A percentile compares a stretch with the other conserved stretches of the same genome.
phyloP scores from a whole-genome alignment of 2,888 invertebrate species.

The Microctonus brassicae region DNA sequence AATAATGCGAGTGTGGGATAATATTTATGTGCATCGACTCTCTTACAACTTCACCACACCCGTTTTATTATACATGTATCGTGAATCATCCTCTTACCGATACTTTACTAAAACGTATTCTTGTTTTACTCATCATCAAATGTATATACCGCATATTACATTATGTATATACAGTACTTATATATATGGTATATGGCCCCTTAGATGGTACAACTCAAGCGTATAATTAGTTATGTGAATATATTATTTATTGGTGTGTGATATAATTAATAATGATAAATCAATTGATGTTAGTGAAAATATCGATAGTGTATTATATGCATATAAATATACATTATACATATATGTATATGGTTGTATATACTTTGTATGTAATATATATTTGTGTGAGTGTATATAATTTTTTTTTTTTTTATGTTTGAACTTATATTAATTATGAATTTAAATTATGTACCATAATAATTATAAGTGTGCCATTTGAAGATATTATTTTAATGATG shows the following conservation, averaged over 20 bases:
- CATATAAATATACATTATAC: too few relatives aligned
- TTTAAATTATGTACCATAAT: neutral
- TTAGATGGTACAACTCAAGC: neutral
- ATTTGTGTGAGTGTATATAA: conserved; percentile 44
- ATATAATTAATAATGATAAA: conserved; percentile 4
- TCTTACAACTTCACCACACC: conserved; percentile 5
- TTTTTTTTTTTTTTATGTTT: neutral
- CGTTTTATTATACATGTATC: conserved; percentile 8
- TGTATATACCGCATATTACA: too few relatives aligned
- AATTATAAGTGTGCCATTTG: neutral
- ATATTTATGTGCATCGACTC: conserved; percentile 37
- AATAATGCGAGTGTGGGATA: conserved; percentile 38
- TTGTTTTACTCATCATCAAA: neutral
- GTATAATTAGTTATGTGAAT: conserved; percentile 20
- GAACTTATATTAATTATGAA: neutral
- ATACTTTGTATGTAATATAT: neutral
- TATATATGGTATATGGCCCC: neutral
- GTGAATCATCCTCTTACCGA: conserved; percentile 38
- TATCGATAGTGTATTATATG: too few relatives aligned
- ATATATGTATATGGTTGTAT: too few relatives aligned
- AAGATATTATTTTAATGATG: conserved; percentile 42
- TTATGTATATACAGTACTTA: neutral
- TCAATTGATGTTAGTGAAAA: neutral
- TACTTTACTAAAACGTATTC: conserved; percentile 21
- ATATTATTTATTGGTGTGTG: conserved; percentile 4